Evolutionary conservation across 2,888 invertebrate species (phyloP), one percentile per base, ranked within the genome.

Genomic region (Lochmaea capreae): DNA sequence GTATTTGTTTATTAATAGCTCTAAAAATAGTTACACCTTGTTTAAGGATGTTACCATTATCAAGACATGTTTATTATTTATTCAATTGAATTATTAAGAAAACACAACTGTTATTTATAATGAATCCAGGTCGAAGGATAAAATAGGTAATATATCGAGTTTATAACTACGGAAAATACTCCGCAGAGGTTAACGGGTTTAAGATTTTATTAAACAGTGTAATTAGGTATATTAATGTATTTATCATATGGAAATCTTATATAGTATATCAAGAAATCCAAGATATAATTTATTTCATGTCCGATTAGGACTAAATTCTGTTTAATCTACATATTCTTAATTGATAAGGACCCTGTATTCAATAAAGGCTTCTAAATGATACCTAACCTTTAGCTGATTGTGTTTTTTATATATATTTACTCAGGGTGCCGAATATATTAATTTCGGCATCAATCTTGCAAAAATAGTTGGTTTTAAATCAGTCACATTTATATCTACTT

Each of bases 321-420:
- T 84, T 84, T 84, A 85, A 82, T 80, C 81, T 84, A 85, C 83
- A 85, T 82, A 83, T 80, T 85, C 84, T 84, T 84, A 88, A 84
- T 83, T 85, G 85, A 85, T 85, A 84, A 86, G 84, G 86, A 87
- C 87, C 87, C 87, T 87, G 87, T 87, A 79, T 87, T 87, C 81
- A 83, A 84, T 85, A 85, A 87, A 87, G 87, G 87, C 87, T 87
- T 85, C 85, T 74, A 85, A 86, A 86, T 83, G 84, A 86, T 86
- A 84, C 83, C 81, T 84, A 82, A 83, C 84, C 79, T 83, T 84
- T 83, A 83, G 83, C 83, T 85, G 84, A 85, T 86, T 86, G 85
- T 82, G 78, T 80, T 78, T 79, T 79, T 79, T 78, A 79, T 76
- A 77, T 77, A 79, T 77, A 78, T 10, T 63, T 79, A 79, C 82